phyloP scores from a whole-genome alignment of 2,888 invertebrate species.

The Nymphalis urticae region DNA sequence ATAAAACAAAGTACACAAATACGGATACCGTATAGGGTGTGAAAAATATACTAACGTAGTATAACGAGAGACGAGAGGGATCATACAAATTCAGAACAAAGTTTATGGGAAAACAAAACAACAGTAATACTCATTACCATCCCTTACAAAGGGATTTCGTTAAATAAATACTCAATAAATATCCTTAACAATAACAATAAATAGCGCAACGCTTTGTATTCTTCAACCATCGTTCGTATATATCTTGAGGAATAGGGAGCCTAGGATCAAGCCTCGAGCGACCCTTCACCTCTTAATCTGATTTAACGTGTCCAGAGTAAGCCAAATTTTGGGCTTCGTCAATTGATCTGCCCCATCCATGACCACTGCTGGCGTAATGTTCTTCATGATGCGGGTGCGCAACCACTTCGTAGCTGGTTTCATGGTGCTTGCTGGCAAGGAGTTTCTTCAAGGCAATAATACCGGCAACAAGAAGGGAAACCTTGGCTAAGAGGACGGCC shows the following conservation, averaged over 20 bases:
- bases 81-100: conserved; percentile 75
- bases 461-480: conserved; percentile 88
- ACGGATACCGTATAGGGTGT: conserved; percentile 77
- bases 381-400: conserved; percentile 84
- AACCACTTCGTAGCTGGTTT: conserved; percentile 89
- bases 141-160: conserved; percentile 67
- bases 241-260: conserved; percentile 47
- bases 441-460: conserved; percentile 87
- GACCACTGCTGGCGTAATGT: conserved; percentile 73
- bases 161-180: conserved; percentile 72
- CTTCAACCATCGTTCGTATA: conserved; percentile 44
- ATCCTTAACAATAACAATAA: conserved; percentile 65
- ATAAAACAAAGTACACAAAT: conserved; percentile 71
- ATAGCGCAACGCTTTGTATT: conserved; percentile 53
- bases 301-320: conserved; percentile 80
- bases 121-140: conserved; percentile 49
- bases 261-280: conserved; percentile 48
- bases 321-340: conserved; percentile 82
- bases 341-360: conserved; percentile 85
- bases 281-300: conserved; percentile 53
- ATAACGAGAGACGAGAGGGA: conserved; percentile 58
- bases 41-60: conserved; percentile 73
- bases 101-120: conserved; percentile 71
- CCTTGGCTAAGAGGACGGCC: conserved; percentile 91
- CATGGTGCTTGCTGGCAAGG: conserved; percentile 85